A percentile compares a stretch with the other conserved stretches of the same genome.
These are phyloP conservation scores for Pachyramphus minor DNA, from an alignment of 2,113 vertebrate genomes.

Conservation along the genomic window DNA sequence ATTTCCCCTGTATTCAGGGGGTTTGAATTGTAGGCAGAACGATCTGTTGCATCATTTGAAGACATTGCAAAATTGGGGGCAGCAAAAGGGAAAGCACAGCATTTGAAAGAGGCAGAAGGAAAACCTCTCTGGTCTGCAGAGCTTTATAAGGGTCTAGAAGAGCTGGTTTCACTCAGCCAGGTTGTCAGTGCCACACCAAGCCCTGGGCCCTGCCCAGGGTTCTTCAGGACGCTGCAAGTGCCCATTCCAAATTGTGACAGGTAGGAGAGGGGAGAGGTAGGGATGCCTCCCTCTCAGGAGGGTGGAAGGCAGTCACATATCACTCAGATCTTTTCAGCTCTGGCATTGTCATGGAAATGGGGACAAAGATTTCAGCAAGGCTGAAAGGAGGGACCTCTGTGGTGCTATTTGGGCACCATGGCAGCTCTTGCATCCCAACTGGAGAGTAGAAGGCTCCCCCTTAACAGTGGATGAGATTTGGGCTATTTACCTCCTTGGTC, in stretches of 20 bases:
- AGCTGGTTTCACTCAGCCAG: neutral
- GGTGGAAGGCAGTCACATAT: neutral
- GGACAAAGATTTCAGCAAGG: neutral
- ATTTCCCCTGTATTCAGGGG: neutral
- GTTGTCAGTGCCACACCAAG: neutral
- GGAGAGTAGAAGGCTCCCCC: neutral
- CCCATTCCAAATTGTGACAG: neutral
- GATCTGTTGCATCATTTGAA: neutral
- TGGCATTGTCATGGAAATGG: neutral
- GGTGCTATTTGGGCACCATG: neutral
- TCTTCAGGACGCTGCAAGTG: neutral
- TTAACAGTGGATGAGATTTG: neutral
- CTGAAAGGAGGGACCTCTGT: neutral
- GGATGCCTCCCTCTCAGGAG: neutral
- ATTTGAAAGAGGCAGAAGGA: neutral
- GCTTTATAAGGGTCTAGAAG: neutral
- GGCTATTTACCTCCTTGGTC: neutral
- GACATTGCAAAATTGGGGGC: neutral
- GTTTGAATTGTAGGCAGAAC: neutral
- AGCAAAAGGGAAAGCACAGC: neutral
- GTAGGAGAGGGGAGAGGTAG: neutral
- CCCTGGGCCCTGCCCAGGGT: neutral
- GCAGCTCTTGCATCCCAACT: neutral
- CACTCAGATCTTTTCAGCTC: neutral
- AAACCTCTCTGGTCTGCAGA: neutral